Evolutionary conservation across 1,140 invertebrate species (phyloP), one percentile per base, ranked within the genome.

Genomic region (Vanessa atalanta): DNA sequence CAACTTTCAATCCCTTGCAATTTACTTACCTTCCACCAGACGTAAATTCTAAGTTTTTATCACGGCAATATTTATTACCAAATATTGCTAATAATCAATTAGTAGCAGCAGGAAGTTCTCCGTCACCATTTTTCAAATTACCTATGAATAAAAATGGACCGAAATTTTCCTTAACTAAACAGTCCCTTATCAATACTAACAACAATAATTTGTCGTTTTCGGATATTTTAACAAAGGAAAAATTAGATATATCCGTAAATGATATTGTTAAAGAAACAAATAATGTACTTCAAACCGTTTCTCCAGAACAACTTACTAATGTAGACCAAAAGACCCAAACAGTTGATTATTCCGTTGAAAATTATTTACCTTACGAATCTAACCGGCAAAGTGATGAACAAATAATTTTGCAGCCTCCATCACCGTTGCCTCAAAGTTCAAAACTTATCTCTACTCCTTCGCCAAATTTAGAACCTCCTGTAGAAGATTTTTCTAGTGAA

Each of bases 181-280:
- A 83, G 57, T 80, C 83, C 15, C 43, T 65, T n/a, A 68, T 81
- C 26, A 87, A 84, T 60, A 55, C 76, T 51, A 86, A 86, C 68
- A 69, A 78, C 47, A 85, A 90, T 20, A 91, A 90, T 60, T 70
- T 89, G 77, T 80, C 83, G 47, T 93, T 93, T 75, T 65, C 86
- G 65, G 87, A 93, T 72, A 86, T 89, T 65, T 72, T 89, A 53
- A 88, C 86, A 14, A 88, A 88, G 75, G 83, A 91, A 83, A 90
- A 89, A 71, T 73, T 91, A 53, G 88, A 91, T 68, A 80, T 85
- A 63, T 88, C 87, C 5, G 83, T 91, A 13, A 85, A 84, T 72
- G 79, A 88, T 73, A 90, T 93, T 48, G 83, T 91, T 23, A 86
- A 86, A 79, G 82, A 91, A 73, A 93, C 89, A 31, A 82, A 83